Percentiles rank a stretch among this genome's conserved stretches.
These are phyloP conservation scores for Deilephila porcellus DNA, from an alignment of 2,888 invertebrate genomes.

Conservation along the genomic window DNA sequence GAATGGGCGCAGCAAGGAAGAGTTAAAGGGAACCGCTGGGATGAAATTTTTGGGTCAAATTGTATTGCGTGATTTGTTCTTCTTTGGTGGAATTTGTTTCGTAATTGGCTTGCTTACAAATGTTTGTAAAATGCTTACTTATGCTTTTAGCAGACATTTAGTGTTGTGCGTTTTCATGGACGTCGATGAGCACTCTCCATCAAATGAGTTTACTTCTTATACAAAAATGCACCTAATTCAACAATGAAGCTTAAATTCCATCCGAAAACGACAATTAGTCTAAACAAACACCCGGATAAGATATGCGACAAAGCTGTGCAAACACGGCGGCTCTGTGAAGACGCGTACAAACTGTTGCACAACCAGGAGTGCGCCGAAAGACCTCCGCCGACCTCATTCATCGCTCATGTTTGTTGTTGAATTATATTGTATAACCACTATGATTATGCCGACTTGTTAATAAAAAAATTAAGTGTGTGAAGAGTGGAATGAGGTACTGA, in stretches of 20 bases:
- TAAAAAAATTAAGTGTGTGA: neutral
- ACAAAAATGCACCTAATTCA: too few species aligned
- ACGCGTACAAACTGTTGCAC: neutral
- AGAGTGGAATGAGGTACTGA: too few species aligned
- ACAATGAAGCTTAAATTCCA: too few species aligned
- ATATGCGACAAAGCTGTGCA: neutral
- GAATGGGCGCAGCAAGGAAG: neutral
- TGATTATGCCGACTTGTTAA: neutral
- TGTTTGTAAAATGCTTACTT: too few species aligned
- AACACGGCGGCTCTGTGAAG: neutral
- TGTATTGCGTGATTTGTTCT: too few species aligned
- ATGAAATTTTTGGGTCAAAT: conserved; percentile 30
- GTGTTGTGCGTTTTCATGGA: too few species aligned
- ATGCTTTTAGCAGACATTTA: too few species aligned
- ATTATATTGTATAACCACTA: neutral
- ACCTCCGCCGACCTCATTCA: conserved; percentile 11
- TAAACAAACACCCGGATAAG: neutral
- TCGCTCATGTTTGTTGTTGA: neutral
- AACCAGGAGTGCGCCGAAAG: conserved; percentile 3
- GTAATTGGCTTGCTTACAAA: too few species aligned
- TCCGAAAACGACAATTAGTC: neutral
- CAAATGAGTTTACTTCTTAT: too few species aligned
- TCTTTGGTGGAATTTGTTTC: too few species aligned
- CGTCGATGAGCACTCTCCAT: too few species aligned
- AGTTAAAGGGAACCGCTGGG: neutral